phyloP scores from a whole-genome alignment of 2,888 invertebrate genomes.

The Ophion costatus region DNA sequence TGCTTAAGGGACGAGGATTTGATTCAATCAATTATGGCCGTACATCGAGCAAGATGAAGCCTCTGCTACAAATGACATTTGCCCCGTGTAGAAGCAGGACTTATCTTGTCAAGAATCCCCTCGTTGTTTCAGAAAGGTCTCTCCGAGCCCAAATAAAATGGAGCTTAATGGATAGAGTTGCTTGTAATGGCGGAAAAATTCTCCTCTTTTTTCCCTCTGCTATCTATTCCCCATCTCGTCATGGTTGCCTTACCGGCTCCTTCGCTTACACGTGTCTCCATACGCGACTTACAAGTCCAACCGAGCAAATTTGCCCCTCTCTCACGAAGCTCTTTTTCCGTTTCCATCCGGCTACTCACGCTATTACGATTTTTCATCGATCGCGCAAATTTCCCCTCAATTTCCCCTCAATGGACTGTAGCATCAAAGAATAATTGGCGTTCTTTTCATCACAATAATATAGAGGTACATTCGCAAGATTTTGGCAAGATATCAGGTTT shows the following conservation, averaged over 20 bases:
- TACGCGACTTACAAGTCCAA: neutral
- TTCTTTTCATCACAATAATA: too few species aligned
- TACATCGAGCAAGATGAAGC: neutral
- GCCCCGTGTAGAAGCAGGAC: constrained; percentile 1
- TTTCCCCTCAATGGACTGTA: neutral
- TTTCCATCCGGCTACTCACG: neutral
- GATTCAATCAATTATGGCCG: neutral
- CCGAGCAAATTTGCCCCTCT: constrained; percentile 9
- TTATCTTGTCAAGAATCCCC: constrained; percentile 34
- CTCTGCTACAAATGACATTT: constrained; percentile 1
- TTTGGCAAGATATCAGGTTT: too few species aligned
- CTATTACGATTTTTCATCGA: constrained; percentile 5
- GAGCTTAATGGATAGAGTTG: constrained; percentile 65
- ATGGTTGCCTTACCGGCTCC: constrained; percentile 29
- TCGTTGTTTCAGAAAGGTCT: constrained; percentile 22
- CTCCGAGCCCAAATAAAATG: constrained; percentile 50
- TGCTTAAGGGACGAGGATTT: neutral
- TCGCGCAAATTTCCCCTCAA: neutral
- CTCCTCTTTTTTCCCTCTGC: constrained; percentile 4
- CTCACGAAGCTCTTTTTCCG: constrained; percentile 26
- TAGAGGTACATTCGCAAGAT: too few species aligned
- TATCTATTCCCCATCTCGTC: constrained; percentile 14
- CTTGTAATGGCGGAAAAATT: constrained; percentile 52
- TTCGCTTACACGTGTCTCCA: constrained; percentile 12
- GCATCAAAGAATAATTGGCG: too few species aligned